Evolutionary conservation across 2,797 vertebrate genomes (phyloP).

Genomic region (Neostethus bicornis): DNA sequence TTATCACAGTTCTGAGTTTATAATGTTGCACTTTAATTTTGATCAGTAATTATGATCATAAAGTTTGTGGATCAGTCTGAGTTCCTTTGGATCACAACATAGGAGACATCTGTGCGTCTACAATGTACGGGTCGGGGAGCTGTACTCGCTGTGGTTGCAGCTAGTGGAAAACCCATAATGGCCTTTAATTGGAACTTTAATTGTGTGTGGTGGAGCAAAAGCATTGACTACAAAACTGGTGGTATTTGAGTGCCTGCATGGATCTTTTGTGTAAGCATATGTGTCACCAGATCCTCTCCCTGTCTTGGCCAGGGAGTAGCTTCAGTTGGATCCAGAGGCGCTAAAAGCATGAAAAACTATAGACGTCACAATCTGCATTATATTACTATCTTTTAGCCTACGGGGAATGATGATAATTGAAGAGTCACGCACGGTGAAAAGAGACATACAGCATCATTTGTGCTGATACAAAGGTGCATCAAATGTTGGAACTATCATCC

Average conservation of each 20-base stretch:
- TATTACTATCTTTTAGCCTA: slow-evolving; percentile 33
- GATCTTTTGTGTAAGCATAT: slow-evolving; percentile 72
- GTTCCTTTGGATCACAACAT: slow-evolving; percentile 78
- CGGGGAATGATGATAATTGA: slow-evolving; percentile 30
- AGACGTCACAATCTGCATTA: slow-evolving; percentile 23
- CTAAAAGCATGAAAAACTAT: slow-evolving; percentile 36
- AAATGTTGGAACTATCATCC: slow-evolving; percentile 16
- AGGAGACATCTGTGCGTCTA: slow-evolving; percentile 77
- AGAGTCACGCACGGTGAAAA: slow-evolving; percentile 26
- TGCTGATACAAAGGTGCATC: slow-evolving; percentile 59
- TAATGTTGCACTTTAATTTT: slow-evolving; percentile 75
- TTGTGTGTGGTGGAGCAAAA: slow-evolving; percentile 79
- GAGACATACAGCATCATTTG: slow-evolving; percentile 27
- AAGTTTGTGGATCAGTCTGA: slow-evolving; percentile 75
- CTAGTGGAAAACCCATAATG: slow-evolving; percentile 80
- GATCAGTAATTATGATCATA: slow-evolving; percentile 80
- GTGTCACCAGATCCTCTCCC: slow-evolving; percentile 63
- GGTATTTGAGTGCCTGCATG: slow-evolving; percentile 79
- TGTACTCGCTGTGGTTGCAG: slow-evolving; percentile 70
- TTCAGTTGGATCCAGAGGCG: slow-evolving; percentile 31
- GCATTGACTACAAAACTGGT: slow-evolving; percentile 76
- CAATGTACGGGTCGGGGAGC: slow-evolving; percentile 66
- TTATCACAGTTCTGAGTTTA: slow-evolving; percentile 66
- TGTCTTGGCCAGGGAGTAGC: slow-evolving; percentile 42
- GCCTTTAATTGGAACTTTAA: slow-evolving; percentile 82